Conservation (phyloP, 2,797 vertebrate genomes). For the Phataginus tricuspis region DNA sequence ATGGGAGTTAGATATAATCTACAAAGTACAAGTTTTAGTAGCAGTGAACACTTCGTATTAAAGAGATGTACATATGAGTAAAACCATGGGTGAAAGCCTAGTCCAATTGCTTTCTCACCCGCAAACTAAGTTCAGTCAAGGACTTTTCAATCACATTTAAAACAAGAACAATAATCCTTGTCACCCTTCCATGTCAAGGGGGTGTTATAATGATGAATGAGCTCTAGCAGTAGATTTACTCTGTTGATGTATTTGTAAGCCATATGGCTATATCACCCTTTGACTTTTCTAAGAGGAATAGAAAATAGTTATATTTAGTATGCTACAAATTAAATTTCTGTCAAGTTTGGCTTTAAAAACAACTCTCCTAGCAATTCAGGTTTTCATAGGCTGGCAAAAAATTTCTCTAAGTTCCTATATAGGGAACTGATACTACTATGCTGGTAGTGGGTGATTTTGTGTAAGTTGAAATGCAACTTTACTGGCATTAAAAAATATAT, state of each 20-base stretch:
- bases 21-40: not conserved
- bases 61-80: conserved; percentile 8
- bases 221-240: conserved; percentile 65
- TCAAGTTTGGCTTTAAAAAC: conserved; percentile 64
- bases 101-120: not conserved
- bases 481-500: not conserved
- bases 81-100: not conserved
- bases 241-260: conserved; percentile 69
- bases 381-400: conserved; percentile 48
- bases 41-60: not conserved
- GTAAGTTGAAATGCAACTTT: conserved; percentile 2
- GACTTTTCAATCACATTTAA: conserved; percentile 64
- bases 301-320: conserved; percentile 75
- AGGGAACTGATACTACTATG: not conserved
- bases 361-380: conserved; percentile 8
- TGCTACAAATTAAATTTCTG: conserved; percentile 78
- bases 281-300: conserved; percentile 74
- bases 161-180: conserved; percentile 74
- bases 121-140: conserved; percentile 33
- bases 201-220: conserved; percentile 76
- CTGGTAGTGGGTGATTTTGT: not conserved
- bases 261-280: conserved; percentile 75
- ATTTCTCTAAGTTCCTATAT: not conserved
- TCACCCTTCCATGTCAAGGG: conserved; percentile 58
- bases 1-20: not conserved